Evolutionary conservation across 1,140 invertebrate genomes (phyloP), one percentile per base, ranked within the genome.

Genomic region (Drosophila leontia): DNA sequence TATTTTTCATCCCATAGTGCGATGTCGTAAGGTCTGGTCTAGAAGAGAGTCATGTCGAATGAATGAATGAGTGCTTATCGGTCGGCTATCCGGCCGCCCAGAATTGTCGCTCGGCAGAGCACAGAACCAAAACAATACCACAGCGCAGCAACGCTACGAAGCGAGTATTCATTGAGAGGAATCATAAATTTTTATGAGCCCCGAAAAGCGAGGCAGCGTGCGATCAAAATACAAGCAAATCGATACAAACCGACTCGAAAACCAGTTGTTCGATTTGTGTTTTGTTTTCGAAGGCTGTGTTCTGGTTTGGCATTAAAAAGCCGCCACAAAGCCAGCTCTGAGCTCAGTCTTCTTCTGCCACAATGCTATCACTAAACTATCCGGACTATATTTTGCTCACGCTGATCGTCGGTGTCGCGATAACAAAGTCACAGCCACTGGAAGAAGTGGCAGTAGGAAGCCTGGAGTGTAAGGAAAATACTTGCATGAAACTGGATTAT

Each of bases 121-220:
- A 11, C 7, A 39, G 23, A 47, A 61, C 45, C 13, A 35, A 61
- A 53, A 42, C 47, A 65, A 44, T 19, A 44, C 3, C 17, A 62
- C 12, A 37, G 23, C 23, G 15, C 13, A 26, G 13, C 34, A 19
- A 45, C 44, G 41, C 32, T 8, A 72, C 50, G 50, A 17, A 44
- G 56, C 72, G 26, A 60, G 75, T 62, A 71, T 82, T 82, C 62
- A 79, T 68, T 64, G 65, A 77, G 58, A 48, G 57, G 39, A 64
- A 59, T 51, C 53, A 79, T 75, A 78, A 61, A 86, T 57, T 48
- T 79, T 82, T 71, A 86, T 87, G 64, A 62, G 50, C 59, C 58
- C 55, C 53, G 23, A 42, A 72, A 51, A 32, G 48, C 48, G 60
- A 71, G 67, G 9, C 48, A 53, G 63, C 55, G 29, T 57, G 48